These are phyloP conservation scores for Collichthys lucidus DNA, from an alignment of 2,113 vertebrate genomes.

Conservation along the genomic window DNA sequence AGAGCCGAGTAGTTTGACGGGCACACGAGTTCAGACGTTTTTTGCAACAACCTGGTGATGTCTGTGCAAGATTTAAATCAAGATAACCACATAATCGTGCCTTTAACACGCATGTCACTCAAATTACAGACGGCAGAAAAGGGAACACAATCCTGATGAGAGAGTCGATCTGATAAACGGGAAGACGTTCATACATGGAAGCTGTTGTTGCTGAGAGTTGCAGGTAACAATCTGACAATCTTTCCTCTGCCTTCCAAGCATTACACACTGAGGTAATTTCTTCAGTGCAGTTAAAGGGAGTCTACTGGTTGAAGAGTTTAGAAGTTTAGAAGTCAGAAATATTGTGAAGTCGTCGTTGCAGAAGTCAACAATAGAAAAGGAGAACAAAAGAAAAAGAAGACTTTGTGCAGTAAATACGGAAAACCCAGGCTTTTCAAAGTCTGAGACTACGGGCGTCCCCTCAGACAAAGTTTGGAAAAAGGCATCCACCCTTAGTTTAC, in stretches of 20 bases:
- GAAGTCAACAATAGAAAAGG: neutral
- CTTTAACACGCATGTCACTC: neutral
- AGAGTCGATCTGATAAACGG: conserved; percentile 7
- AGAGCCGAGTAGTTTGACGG: neutral
- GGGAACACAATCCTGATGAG: neutral
- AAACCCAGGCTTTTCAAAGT: no score
- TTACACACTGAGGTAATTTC: neutral
- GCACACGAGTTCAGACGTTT: neutral
- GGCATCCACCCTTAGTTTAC: no score
- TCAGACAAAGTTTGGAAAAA: neutral
- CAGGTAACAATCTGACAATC: conserved; percentile 7
- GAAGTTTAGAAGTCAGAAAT: neutral
- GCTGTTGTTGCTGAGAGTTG: neutral
- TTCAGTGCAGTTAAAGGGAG: neutral
- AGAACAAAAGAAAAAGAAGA: neutral
- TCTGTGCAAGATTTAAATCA: conserved; percentile 15
- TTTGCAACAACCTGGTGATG: neutral
- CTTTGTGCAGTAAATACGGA: no score
- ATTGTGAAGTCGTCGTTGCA: neutral
- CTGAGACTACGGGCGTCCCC: no score
- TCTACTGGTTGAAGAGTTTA: conserved; percentile 1
- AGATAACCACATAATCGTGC: neutral
- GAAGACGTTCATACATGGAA: neutral
- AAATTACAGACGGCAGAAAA: neutral
- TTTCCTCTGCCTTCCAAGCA: neutral